Evolutionary conservation across 2,888 invertebrate genomes (phyloP).

Genomic region (Coenonympha glycerion): DNA sequence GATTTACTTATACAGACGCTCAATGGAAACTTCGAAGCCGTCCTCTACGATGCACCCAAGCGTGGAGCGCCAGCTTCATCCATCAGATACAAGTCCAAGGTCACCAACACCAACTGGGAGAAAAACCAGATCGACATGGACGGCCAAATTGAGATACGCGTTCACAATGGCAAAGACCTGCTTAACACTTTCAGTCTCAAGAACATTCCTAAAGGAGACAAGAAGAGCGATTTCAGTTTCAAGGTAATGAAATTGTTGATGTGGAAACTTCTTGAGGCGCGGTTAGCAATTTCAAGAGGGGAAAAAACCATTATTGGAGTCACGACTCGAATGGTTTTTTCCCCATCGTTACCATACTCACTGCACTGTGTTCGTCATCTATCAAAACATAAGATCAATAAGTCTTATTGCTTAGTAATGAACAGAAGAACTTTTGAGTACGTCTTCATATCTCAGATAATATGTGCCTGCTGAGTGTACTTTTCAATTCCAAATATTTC

Average conservation of each 20-base stretch:
- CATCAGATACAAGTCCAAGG: conserved; percentile 53
- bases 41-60: conserved; percentile 52
- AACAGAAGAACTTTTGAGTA: too few species aligned
- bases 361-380: too few species aligned
- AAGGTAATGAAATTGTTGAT: conserved; percentile 48
- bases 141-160: conserved; percentile 49
- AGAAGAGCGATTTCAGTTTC: conserved; percentile 45
- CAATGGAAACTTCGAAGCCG: conserved; percentile 47
- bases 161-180: conserved; percentile 54
- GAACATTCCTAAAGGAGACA: conserved; percentile 46
- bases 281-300: too few species aligned
- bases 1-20: conserved; percentile 38
- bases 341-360: too few species aligned
- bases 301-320: too few species aligned
- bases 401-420: too few species aligned
- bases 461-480: too few species aligned
- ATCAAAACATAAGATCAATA: too few species aligned
- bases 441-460: too few species aligned
- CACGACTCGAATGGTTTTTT: too few species aligned
- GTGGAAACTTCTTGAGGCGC: too few species aligned
- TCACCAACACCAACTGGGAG: conserved; percentile 47
- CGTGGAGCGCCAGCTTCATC: conserved; percentile 54
- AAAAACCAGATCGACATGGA: conserved; percentile 49
- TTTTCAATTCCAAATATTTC: too few species aligned
- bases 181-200: conserved; percentile 48